Evolutionary conservation across 2,113 vertebrate genomes (phyloP).

Genomic region (Coturnix japonica): DNA sequence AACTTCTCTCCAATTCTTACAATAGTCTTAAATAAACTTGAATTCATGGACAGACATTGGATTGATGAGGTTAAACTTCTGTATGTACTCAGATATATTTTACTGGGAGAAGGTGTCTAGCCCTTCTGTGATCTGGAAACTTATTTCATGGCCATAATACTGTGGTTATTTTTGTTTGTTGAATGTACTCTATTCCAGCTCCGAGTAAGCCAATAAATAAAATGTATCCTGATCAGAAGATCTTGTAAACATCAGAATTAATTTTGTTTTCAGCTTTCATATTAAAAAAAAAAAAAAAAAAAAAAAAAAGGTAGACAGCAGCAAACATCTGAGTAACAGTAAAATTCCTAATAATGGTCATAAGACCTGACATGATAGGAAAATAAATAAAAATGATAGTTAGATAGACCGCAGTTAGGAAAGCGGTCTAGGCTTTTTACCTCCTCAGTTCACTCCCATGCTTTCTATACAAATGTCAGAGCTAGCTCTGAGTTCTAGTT

Average conservation of each 20-base stretch:
- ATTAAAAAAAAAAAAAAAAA: not conserved
- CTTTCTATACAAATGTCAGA: not conserved
- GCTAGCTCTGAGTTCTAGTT: not conserved
- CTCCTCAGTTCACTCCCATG: not conserved
- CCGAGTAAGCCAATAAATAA: not conserved
- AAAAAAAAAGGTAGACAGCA: not conserved
- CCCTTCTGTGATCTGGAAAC: not conserved
- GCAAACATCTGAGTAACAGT: not conserved
- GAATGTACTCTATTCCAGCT: not conserved
- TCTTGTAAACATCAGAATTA: not conserved
- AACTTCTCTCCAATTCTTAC: not conserved
- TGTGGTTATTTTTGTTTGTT: slow-evolving; percentile 8
- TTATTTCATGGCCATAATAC: not conserved
- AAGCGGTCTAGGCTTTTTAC: not conserved
- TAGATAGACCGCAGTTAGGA: not conserved
- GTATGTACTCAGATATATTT: not conserved
- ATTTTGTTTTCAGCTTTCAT: not conserved
- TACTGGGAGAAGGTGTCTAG: not conserved
- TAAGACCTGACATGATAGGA: not conserved
- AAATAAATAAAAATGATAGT: not conserved
- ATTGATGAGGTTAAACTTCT: not conserved
- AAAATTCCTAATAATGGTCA: not conserved
- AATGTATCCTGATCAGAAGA: not conserved
- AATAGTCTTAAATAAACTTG: not conserved
- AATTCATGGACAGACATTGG: not conserved